Percentiles rank a stretch among this genome's conserved stretches.
Evolutionary conservation across 2,797 vertebrate genomes (phyloP).

Genomic region (Macrochelys suwanniensis): DNA sequence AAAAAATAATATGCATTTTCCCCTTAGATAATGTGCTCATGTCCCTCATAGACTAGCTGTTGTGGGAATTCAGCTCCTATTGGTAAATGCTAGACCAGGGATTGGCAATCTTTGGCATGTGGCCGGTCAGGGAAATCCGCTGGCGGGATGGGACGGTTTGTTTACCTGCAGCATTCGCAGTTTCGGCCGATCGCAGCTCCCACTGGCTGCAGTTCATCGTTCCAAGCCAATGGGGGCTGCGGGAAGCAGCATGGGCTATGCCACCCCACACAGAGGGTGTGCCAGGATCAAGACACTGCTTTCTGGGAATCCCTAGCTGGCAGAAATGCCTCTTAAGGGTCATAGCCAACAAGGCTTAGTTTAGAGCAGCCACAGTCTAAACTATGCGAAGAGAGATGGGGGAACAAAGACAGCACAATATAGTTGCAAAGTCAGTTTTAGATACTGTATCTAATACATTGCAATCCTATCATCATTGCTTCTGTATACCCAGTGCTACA

Average conservation of each 20-base stretch:
- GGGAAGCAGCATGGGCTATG: too few relatives aligned
- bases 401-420: neutral
- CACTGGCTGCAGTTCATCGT: too few relatives aligned
- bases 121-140: too few relatives aligned
- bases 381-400: neutral
- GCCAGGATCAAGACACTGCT: neutral
- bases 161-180: too few relatives aligned
- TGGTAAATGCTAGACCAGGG: neutral
- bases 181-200: too few relatives aligned
- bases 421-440: neutral
- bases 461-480: neutral
- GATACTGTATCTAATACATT: neutral
- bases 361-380: neutral
- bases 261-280: neutral
- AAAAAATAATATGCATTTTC: neutral
- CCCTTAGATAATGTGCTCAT: neutral
- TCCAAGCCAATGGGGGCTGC: too few relatives aligned
- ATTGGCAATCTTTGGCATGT: too few relatives aligned
- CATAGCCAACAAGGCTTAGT: neutral
- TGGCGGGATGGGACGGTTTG: too few relatives aligned
- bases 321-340: neutral
- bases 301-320: neutral
- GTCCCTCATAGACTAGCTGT: neutral
- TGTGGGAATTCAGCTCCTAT: neutral
- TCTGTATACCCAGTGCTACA: neutral